Evolutionary conservation across 2,113 vertebrate species (phyloP).

Genomic region (Lampris incognitus): DNA sequence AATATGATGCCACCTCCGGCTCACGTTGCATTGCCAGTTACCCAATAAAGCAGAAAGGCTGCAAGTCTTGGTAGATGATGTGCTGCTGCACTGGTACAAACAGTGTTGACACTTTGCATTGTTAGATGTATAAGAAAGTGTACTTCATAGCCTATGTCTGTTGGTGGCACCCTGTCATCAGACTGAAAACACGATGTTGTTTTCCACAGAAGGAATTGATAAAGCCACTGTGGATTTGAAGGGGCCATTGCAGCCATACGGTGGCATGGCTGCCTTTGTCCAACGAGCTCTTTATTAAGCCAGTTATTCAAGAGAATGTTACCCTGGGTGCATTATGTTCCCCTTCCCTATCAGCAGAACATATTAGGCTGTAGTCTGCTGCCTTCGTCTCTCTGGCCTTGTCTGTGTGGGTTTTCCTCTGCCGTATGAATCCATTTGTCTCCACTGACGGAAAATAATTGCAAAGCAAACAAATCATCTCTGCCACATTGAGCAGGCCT

Average conservation of each 20-base stretch:
- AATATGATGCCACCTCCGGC: too few relatives aligned
- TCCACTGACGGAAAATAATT: conserved; percentile 97
- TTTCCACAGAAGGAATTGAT: conserved; percentile 2
- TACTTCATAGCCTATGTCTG: not conserved
- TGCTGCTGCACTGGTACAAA: not conserved
- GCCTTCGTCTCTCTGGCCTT: conserved; percentile 64
- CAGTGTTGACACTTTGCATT: too few relatives aligned
- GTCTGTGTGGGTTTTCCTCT: conserved; percentile 76
- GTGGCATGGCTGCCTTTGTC: not conserved
- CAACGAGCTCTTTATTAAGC: conserved; percentile 1
- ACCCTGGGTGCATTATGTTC: conserved; percentile 39
- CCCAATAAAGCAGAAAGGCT: too few relatives aligned
- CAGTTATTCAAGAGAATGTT: conserved; percentile 29
- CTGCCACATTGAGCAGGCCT: conserved; percentile 88
- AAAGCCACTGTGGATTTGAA: not conserved
- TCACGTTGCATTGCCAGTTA: too few relatives aligned
- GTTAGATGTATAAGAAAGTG: not conserved
- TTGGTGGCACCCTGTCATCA: not conserved
- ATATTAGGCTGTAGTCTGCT: conserved; percentile 52
- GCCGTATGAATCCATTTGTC: conserved; percentile 93
- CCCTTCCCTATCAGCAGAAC: conserved; percentile 48
- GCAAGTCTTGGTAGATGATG: too few relatives aligned
- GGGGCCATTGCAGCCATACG: not conserved
- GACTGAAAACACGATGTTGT: conserved; percentile 2
- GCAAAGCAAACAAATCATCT: conserved; percentile 98